A percentile compares a stretch with the other conserved stretches of the same genome.
Conservation (phyloP, 1,140 invertebrate genomes). For the Bilobella aurantiaca region DNA sequence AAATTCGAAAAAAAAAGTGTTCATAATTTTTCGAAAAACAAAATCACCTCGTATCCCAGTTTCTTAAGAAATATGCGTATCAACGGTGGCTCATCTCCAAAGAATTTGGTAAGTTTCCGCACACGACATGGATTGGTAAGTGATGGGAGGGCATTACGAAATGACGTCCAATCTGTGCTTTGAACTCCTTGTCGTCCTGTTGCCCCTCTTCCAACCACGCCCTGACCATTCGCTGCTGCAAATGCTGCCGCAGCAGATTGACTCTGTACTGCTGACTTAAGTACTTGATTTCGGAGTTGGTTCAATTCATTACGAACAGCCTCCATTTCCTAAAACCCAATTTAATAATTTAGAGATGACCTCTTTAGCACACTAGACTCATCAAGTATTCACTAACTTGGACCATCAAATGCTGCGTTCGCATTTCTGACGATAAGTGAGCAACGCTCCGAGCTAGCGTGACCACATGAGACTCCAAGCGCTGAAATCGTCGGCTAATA, state of each 20-base stretch:
- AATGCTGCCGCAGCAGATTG: constrained; percentile 23
- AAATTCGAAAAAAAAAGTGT: too few species aligned
- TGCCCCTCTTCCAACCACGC: constrained; percentile 21
- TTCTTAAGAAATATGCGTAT: constrained; percentile 80
- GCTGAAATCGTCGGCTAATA: constrained; percentile 76
- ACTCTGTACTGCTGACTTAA: constrained; percentile 31
- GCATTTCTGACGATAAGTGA: constrained; percentile 82
- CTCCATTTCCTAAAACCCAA: constrained; percentile 65
- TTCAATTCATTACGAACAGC: constrained; percentile 71
- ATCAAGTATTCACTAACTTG: constrained; percentile 43
- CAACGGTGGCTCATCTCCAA: constrained; percentile 82
- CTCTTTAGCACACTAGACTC: neutral
- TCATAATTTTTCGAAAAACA: neutral
- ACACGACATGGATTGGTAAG: constrained; percentile 68
- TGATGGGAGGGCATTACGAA: constrained; percentile 39
- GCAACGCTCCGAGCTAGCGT: constrained; percentile 84
- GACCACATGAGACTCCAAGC: constrained; percentile 82
- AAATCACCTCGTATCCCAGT: constrained; percentile 77
- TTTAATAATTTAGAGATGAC: neutral
- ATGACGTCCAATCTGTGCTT: constrained; percentile 31
- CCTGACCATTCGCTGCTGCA: constrained; percentile 2
- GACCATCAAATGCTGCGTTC: constrained; percentile 78
- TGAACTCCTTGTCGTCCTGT: constrained; percentile 21
- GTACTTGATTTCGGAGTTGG: constrained; percentile 54
- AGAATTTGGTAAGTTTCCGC: constrained; percentile 78